Evolutionary conservation across 2,888 invertebrate species (phyloP).

Genomic region (Cantharis lateralis): DNA sequence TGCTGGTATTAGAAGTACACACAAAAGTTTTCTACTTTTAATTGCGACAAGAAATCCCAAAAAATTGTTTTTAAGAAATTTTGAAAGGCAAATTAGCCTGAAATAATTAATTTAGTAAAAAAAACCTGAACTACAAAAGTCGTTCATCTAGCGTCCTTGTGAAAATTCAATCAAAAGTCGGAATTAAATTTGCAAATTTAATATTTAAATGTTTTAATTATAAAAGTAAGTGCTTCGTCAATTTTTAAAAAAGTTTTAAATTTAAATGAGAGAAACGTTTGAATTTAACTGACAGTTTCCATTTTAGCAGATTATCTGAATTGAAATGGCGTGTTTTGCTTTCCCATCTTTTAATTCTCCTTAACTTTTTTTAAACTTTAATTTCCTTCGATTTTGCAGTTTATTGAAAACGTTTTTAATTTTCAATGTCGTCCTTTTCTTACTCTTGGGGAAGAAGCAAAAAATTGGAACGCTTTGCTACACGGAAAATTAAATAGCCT

Average conservation of each 20-base stretch:
- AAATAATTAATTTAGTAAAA: not conserved
- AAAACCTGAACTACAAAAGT: not conserved
- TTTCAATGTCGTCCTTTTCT: not conserved
- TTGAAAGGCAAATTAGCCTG: not conserved
- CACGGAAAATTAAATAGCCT: not conserved
- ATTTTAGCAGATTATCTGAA: slow-evolving; percentile 22
- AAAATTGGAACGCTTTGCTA: slow-evolving; percentile 6
- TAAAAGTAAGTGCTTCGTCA: slow-evolving; percentile 1
- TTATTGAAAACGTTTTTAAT: slow-evolving; percentile 9
- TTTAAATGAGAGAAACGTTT: slow-evolving; percentile 8
- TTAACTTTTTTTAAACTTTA: slow-evolving; percentile 23
- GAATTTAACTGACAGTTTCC: slow-evolving; percentile 22
- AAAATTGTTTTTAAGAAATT: not conserved
- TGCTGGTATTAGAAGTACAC: not conserved
- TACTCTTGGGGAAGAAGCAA: not conserved
- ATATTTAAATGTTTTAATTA: not conserved
- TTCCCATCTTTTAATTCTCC: slow-evolving; percentile 24
- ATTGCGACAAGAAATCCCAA: not conserved
- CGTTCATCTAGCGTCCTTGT: not conserved
- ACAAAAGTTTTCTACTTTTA: not conserved
- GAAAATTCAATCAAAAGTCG: not conserved
- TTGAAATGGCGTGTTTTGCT: slow-evolving; percentile 24
- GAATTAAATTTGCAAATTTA: not conserved
- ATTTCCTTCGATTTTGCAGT: slow-evolving; percentile 19
- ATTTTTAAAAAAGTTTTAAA: slow-evolving; percentile 9